phyloP scores from a whole-genome alignment of 2,888 invertebrate genomes.

The Hofmannophila pseudospretella region DNA sequence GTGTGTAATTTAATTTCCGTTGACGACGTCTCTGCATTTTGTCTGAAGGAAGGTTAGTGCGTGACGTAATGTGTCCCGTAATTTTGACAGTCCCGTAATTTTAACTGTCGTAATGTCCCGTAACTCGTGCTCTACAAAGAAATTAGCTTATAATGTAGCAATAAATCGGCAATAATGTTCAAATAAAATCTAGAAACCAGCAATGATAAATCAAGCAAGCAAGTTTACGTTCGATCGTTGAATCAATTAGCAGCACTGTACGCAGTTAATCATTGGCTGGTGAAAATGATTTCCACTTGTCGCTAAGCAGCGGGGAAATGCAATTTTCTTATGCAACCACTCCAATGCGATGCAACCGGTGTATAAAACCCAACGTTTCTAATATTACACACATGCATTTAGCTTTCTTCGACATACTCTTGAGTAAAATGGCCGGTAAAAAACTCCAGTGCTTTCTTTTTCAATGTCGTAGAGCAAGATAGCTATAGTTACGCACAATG shows the following conservation, averaged over 20 bases:
- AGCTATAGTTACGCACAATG: conserved; percentile 18
- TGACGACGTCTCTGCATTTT: too few species aligned
- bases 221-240: conserved; percentile 4
- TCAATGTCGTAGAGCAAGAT: conserved; percentile 63
- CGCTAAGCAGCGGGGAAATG: conserved; percentile 49
- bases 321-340: conserved; percentile 73
- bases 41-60: too few species aligned
- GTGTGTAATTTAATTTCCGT: too few species aligned
- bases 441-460: conserved; percentile 74
- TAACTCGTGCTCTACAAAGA: too few species aligned
- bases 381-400: conserved; percentile 71
- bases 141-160: too few species aligned
- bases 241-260: conserved; percentile 4
- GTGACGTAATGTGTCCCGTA: too few species aligned
- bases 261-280: conserved; percentile 13
- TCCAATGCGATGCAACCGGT: conserved; percentile 62
- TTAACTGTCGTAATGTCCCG: background rate
- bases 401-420: conserved; percentile 75
- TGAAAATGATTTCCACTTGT: conserved; percentile 27
- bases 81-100: too few species aligned
- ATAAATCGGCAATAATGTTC: background rate
- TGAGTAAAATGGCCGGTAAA: conserved; percentile 58
- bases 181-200: background rate
- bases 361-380: conserved; percentile 63
- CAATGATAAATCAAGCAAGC: background rate